These are phyloP conservation scores for Oryzias sinensis DNA, from an alignment of 2,797 vertebrate species.

Conservation along the genomic window DNA sequence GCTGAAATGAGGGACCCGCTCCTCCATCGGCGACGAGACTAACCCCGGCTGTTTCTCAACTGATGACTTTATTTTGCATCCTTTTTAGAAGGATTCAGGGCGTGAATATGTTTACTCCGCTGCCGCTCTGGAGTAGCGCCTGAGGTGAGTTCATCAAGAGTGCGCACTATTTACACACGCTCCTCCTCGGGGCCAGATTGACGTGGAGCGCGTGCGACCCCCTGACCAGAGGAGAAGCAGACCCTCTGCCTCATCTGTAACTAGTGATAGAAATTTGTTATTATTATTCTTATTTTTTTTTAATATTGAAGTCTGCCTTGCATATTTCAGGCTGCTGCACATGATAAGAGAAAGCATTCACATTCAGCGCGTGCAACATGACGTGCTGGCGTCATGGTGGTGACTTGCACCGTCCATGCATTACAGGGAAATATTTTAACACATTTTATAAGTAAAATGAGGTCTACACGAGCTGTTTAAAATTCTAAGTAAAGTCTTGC, in stretches of 20 bases:
- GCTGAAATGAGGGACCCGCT: slow-evolving; percentile 42
- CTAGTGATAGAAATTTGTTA: neutral
- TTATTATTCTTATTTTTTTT: no score
- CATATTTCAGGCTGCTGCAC: neutral
- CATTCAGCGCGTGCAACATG: slow-evolving; percentile 6
- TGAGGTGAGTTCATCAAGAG: slow-evolving; percentile 73
- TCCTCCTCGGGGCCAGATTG: slow-evolving; percentile 13
- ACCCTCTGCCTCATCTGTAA: no score
- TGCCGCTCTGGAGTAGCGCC: slow-evolving; percentile 45
- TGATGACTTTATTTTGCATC: slow-evolving; percentile 36
- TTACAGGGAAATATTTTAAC: slow-evolving; percentile 2
- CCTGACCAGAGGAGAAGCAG: no score
- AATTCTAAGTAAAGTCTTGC: slow-evolving; percentile 2
- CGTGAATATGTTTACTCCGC: slow-evolving; percentile 62
- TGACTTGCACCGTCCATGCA: slow-evolving; percentile 1
- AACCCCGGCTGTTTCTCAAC: slow-evolving; percentile 46
- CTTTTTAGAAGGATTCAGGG: slow-evolving; percentile 49
- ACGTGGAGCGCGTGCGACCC: no score
- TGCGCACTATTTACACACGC: slow-evolving; percentile 58
- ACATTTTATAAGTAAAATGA: slow-evolving; percentile 5
- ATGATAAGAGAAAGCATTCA: slow-evolving; percentile 19
- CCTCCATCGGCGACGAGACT: neutral
- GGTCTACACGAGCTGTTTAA: slow-evolving; percentile 8
- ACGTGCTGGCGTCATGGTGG: slow-evolving; percentile 20
- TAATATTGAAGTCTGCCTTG: no score